Conservation (phyloP, 2,888 invertebrate genomes). For the Oxycera nigricornis region DNA sequence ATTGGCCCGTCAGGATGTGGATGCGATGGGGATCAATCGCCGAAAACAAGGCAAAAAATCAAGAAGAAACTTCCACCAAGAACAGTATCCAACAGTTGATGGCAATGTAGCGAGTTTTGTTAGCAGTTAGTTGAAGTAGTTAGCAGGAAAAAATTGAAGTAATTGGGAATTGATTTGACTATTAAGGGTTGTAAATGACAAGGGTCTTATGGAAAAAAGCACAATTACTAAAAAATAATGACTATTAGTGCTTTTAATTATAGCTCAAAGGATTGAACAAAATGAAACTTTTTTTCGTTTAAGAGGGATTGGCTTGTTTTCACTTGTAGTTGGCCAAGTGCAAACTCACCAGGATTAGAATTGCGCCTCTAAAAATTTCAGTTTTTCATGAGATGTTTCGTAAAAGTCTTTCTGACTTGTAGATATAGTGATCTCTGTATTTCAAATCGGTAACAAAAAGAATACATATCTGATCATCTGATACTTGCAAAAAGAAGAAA, state of each 20-base stretch:
- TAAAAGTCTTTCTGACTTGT: no score
- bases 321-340: background rate
- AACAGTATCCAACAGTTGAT: background rate
- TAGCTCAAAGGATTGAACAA: background rate
- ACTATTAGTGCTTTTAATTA: background rate
- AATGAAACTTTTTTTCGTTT: background rate
- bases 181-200: background rate
- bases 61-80: background rate
- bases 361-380: background rate
- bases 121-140: background rate
- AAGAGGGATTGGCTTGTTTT: no score
- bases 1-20: background rate
- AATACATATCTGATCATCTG: no score
- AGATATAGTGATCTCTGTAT: no score
- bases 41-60: background rate
- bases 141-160: background rate
- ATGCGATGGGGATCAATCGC: background rate
- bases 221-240: background rate
- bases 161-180: background rate
- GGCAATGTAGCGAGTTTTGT: background rate
- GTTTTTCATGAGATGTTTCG: no score
- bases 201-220: background rate
- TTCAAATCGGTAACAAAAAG: no score
- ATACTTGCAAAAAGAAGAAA: no score
- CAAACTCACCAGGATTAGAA: background rate